phyloP scores from a whole-genome alignment of 1,140 invertebrate genomes.

The Drosophila pectinifera region DNA sequence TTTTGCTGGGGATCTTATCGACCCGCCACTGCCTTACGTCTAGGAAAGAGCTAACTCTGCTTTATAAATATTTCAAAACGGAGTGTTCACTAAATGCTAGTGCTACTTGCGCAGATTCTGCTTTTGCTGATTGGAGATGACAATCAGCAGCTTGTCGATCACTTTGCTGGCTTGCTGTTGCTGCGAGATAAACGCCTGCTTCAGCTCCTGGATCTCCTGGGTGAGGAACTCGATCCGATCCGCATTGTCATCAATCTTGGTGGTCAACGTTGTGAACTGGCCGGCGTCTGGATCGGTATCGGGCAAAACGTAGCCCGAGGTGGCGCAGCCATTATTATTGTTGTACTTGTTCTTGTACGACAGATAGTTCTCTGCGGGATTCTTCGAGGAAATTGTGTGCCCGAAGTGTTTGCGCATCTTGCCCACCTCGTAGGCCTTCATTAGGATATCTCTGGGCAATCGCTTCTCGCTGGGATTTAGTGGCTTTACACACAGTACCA shows the following conservation, averaged over 20 bases:
- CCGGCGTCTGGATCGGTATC: constrained; percentile 82
- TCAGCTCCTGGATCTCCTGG: constrained; percentile 88
- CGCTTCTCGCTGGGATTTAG: constrained; percentile 92
- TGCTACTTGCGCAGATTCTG: constrained; percentile 81
- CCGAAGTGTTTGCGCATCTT: constrained; percentile 89
- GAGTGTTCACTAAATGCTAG: constrained; percentile 54
- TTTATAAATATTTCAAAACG: constrained; percentile 39
- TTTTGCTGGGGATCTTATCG: constrained; percentile 5
- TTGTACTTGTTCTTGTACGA: constrained; percentile 88
- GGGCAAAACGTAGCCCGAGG: constrained; percentile 84
- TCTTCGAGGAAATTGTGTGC: constrained; percentile 88
- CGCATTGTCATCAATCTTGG: constrained; percentile 87
- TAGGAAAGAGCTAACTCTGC: constrained; percentile 28
- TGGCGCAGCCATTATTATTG: constrained; percentile 86
- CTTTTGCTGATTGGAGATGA: constrained; percentile 84
- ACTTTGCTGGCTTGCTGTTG: constrained; percentile 84
- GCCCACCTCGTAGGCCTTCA: constrained; percentile 90
- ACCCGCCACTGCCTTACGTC: constrained; percentile 16
- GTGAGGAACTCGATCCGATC: constrained; percentile 87
- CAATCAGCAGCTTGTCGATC: constrained; percentile 83
- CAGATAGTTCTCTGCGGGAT: constrained; percentile 86
- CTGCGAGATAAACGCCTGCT: constrained; percentile 86
- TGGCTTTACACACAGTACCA: constrained; percentile 91
- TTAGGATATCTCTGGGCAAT: constrained; percentile 90
- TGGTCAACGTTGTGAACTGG: constrained; percentile 86